phyloP scores from a whole-genome alignment of 1,140 invertebrate genomes.

The Piezodorus guildinii region DNA sequence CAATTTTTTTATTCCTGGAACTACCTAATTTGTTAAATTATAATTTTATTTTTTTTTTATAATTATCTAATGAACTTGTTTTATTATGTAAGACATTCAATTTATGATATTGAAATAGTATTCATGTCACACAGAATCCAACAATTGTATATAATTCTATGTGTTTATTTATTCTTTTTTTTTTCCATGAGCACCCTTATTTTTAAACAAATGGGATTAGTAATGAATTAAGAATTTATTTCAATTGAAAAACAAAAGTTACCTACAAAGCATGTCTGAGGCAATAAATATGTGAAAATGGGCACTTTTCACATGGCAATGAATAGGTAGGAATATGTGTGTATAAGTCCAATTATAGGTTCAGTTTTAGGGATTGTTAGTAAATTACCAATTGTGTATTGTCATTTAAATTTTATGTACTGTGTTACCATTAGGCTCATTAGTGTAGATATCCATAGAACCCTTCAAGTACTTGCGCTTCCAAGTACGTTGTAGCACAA shows the following conservation, averaged over 20 bases:
- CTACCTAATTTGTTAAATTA: too few relatives aligned
- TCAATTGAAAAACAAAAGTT: slow-evolving; percentile 20
- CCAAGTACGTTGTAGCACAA: slow-evolving; percentile 28
- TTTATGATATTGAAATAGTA: background rate
- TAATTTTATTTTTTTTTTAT: too few relatives aligned
- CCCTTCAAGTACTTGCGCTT: slow-evolving; percentile 27
- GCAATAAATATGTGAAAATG: slow-evolving; percentile 25
- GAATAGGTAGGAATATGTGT: slow-evolving; percentile 23
- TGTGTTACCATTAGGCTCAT: slow-evolving; percentile 24
- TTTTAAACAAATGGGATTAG: background rate
- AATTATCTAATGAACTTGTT: too few relatives aligned
- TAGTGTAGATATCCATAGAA: slow-evolving; percentile 22
- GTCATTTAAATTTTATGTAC: slow-evolving; percentile 24
- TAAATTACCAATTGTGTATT: slow-evolving; percentile 23
- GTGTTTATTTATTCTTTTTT: background rate
- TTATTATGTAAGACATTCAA: too few relatives aligned
- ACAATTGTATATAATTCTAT: background rate
- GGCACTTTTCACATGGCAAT: slow-evolving; percentile 23
- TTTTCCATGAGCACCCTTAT: background rate
- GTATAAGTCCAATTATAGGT: slow-evolving; percentile 23
- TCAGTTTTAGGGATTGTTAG: slow-evolving; percentile 22
- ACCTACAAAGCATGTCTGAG: slow-evolving; percentile 22
- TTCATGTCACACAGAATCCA: slow-evolving; percentile 20
- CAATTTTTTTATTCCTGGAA: background rate
- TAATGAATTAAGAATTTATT: slow-evolving; percentile 1